phyloP scores from a whole-genome alignment of 2,113 vertebrate species.

The Helogale parvula region DNA sequence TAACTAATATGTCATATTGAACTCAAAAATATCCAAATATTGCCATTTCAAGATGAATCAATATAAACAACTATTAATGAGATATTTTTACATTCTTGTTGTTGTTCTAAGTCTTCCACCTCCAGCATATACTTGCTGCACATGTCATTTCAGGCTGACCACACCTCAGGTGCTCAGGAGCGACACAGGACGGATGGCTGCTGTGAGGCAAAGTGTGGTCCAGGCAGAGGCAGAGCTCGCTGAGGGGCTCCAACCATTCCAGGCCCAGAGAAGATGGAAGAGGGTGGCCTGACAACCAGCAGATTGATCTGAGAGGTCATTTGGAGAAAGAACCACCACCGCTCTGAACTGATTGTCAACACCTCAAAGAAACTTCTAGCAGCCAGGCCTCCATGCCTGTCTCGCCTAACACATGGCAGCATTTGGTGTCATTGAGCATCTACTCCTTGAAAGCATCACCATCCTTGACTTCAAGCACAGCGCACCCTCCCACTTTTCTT shows the following conservation, averaged over 20 bases:
- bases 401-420: background rate
- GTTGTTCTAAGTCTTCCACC: background rate
- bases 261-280: background rate
- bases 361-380: background rate
- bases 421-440: background rate
- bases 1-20: background rate
- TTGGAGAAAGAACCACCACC: background rate
- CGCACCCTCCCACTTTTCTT: background rate
- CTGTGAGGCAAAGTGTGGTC: background rate
- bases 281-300: background rate
- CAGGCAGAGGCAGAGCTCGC: background rate
- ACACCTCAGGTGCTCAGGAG: background rate
- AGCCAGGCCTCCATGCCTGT: background rate
- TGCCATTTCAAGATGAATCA: background rate
- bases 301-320: background rate
- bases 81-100: background rate
- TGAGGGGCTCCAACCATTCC: background rate
- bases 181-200: rapidly evolving
- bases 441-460: background rate
- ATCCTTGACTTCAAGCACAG: background rate
- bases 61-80: background rate
- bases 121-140: background rate
- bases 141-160: background rate
- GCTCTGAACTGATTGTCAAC: background rate
- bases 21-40: background rate